Percentiles rank a stretch among this genome's conserved stretches.
Evolutionary conservation across 2,888 invertebrate species (phyloP).

Genomic region (Zootermopsis nevadensis): DNA sequence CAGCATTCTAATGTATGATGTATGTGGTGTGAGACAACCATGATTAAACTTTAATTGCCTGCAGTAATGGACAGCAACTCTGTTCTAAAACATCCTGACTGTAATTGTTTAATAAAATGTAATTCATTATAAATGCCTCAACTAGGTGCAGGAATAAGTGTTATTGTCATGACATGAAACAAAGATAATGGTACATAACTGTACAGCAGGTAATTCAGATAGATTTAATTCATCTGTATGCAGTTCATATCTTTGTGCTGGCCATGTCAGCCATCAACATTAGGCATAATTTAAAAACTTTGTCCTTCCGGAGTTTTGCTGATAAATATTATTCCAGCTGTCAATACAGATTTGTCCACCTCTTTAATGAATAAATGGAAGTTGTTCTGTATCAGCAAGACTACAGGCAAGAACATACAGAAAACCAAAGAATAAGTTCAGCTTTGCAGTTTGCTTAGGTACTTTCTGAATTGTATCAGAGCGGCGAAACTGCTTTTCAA

Average conservation of each 20-base stretch:
- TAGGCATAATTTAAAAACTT: neutral
- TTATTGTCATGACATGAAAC: neutral
- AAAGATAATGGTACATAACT: neutral
- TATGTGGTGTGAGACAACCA: conserved; percentile 17
- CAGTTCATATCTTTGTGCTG: conserved; percentile 6
- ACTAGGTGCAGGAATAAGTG: neutral
- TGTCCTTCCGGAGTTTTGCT: neutral
- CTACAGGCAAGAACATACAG: conserved; percentile 88
- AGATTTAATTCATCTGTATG: neutral
- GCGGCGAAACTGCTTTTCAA: conserved; percentile 88
- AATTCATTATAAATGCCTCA: neutral
- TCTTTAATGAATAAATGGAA: conserved; percentile 51
- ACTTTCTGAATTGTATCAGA: conserved; percentile 82
- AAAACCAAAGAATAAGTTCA: conserved; percentile 92
- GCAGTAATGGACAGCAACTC: neutral
- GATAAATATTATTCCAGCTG: neutral
- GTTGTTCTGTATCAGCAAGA: conserved; percentile 50
- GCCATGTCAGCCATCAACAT: neutral
- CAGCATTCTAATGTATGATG: neutral
- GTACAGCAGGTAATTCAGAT: neutral
- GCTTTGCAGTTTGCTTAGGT: conserved; percentile 88
- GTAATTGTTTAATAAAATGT: neutral
- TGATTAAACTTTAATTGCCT: neutral
- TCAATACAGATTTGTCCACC: neutral
- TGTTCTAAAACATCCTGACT: neutral